Base-by-base conservation (phyloP, 1,140 invertebrate species). In the Oryctes rhinoceros region DNA sequence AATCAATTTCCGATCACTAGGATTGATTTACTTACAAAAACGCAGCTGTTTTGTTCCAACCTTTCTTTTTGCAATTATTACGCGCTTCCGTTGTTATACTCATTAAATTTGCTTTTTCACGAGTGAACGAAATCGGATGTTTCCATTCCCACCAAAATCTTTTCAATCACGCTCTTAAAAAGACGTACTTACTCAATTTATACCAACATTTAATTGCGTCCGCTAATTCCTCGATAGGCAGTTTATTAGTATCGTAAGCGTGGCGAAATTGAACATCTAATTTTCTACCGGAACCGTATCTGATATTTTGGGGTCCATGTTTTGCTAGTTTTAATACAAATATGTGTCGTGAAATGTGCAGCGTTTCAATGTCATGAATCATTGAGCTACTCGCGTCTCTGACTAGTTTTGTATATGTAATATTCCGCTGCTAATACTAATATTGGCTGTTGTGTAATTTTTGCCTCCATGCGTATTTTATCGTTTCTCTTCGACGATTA, bases 381-480 rank as follows among this genome's bases (percentile, higher is more conserved):
- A 71, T 24, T 71, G 20, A 71, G 65, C 65, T 35, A 37, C 65
- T 71, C 65, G 37, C 65, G 65, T 71, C 65, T 71, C 65, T 24
- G 35, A 24, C 35, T 71, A 71, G 24, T 71, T 35, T 24, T 67
- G 11, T 71, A 71, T 24, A 37, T 71, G 20, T 37, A 30, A 35
- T 37, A 71, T 71, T 71, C 24, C 11, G 13, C 65, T 71, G 53
- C 53, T 18, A 18, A n/a, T 62, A 37, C 65, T 71, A 37, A 71
- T 30, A 71, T 37, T 71, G 65, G 65, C 24, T 37, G 65, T 37
- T 71, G 65, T 71, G 65, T 71, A 30, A 71, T 71, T 71, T 24
- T 18, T 18, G 15, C n/a, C 53, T 59, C 53, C 5, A 18, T n/a
- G n/a, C 18, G 53, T 18, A 59, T 18, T 59, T 59, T 18, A 18